Conservation (phyloP, 2,113 vertebrate genomes). For the Spheniscus mendiculus region DNA sequence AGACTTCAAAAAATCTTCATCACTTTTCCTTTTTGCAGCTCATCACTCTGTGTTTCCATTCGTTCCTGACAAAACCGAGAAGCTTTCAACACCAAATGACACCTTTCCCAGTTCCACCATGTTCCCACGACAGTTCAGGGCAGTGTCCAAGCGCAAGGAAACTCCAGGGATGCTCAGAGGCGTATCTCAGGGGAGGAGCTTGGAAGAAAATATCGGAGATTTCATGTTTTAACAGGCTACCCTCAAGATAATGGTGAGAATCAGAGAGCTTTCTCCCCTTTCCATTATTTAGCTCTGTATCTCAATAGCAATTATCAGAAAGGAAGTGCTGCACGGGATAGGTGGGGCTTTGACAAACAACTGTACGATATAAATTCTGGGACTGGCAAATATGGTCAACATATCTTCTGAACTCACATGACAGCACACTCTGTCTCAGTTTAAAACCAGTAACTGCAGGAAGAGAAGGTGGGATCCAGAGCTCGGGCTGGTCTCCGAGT, state of each 20-base stretch:
- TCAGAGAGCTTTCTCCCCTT: neutral
- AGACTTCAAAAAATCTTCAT: neutral
- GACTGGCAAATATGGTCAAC: neutral
- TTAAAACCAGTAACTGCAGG: neutral
- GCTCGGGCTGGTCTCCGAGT: neutral
- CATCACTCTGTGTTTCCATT: neutral
- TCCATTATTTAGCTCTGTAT: neutral
- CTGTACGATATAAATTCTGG: neutral
- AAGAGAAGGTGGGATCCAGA: neutral
- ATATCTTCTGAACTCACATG: neutral
- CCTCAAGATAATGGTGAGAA: slow-evolving; percentile 29
- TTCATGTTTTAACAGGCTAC: slow-evolving; percentile 54
- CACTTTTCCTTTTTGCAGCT: neutral
- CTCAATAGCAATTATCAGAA: slow-evolving; percentile 11
- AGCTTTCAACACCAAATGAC: neutral
- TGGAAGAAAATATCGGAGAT: slow-evolving; percentile 10
- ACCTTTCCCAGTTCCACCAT: neutral
- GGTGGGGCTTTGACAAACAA: slow-evolving; percentile 38
- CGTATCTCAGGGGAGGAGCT: neutral
- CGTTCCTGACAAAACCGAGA: neutral
- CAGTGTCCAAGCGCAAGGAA: slow-evolving; percentile 8
- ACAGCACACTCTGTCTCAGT: neutral
- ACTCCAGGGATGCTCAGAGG: slow-evolving; percentile 6
- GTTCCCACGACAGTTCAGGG: neutral
- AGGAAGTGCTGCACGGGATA: slow-evolving; percentile 42